A percentile compares a stretch with the other conserved stretches of the same genome.
phyloP scores from a whole-genome alignment of 1,140 invertebrate genomes.

The Carposina sasakii region DNA sequence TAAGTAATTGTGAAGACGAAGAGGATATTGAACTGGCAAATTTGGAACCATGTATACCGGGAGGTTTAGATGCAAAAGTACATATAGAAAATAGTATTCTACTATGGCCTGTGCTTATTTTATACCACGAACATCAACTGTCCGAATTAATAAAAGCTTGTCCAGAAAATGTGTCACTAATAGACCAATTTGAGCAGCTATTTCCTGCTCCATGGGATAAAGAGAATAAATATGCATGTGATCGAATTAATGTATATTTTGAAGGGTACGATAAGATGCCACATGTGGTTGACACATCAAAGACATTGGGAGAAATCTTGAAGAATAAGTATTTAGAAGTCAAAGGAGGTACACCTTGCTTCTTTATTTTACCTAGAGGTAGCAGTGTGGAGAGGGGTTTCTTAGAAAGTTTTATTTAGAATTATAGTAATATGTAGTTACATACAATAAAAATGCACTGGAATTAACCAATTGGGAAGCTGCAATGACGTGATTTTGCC shows the following conservation, averaged over 20 bases:
- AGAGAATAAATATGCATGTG: constrained; percentile 77
- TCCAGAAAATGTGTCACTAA: constrained; percentile 70
- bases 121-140: constrained; percentile 60
- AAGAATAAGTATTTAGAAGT: constrained; percentile 74
- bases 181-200: constrained; percentile 68
- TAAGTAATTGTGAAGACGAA: constrained; percentile 53
- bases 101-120: constrained; percentile 52
- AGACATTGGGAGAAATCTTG: constrained; percentile 78
- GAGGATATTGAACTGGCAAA: constrained; percentile 68
- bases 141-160: constrained; percentile 78
- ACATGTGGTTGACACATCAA: constrained; percentile 74
- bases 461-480: too few relatives aligned
- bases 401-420: constrained; percentile 47
- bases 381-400: constrained; percentile 46
- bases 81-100: constrained; percentile 86
- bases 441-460: too few relatives aligned
- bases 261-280: constrained; percentile 81
- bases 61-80: constrained; percentile 72
- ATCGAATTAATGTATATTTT: constrained; percentile 84
- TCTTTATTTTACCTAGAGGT: constrained; percentile 48
- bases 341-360: constrained; percentile 58
- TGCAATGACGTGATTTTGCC: too few relatives aligned
- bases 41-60: constrained; percentile 77
- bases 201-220: constrained; percentile 86
- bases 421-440: constrained; percentile 7